Conservation (phyloP, 2,797 vertebrate species). For the Paedocypris micromegethes region DNA sequence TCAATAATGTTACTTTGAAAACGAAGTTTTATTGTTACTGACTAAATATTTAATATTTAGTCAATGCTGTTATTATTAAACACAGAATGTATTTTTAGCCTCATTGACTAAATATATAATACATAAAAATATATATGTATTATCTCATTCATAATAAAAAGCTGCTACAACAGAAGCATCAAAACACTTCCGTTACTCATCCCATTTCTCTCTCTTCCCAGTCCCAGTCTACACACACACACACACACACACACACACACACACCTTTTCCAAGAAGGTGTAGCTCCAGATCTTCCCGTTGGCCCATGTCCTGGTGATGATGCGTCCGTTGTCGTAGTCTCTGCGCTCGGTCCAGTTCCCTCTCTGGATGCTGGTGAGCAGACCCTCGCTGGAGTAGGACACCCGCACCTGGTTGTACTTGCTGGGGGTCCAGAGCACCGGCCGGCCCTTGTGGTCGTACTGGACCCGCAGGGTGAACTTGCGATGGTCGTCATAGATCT, state of each 20-base stretch:
- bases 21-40: no score
- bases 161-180: no score
- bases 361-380: slow-evolving; percentile 88
- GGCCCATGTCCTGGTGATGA: slow-evolving; percentile 90
- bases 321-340: slow-evolving; percentile 90
- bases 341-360: slow-evolving; percentile 93
- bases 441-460: slow-evolving; percentile 86
- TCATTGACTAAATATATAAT: not conserved
- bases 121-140: not conserved
- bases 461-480: slow-evolving; percentile 97
- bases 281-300: slow-evolving; percentile 99
- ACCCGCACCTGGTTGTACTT: slow-evolving; percentile 97
- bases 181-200: not conserved
- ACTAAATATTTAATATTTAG: no score
- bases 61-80: no score
- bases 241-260: slow-evolving; percentile 14
- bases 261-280: slow-evolving; percentile 90
- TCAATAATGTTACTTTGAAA: no score
- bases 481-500: slow-evolving; percentile 97
- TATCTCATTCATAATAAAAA: not conserved
- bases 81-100: not conserved
- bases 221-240: not conserved
- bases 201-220: not conserved
- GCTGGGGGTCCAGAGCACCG: slow-evolving; percentile 90
- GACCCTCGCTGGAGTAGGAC: slow-evolving; percentile 82